These are phyloP conservation scores for Diarsia mendica DNA, from an alignment of 2,888 invertebrate genomes.

Conservation along the genomic window DNA sequence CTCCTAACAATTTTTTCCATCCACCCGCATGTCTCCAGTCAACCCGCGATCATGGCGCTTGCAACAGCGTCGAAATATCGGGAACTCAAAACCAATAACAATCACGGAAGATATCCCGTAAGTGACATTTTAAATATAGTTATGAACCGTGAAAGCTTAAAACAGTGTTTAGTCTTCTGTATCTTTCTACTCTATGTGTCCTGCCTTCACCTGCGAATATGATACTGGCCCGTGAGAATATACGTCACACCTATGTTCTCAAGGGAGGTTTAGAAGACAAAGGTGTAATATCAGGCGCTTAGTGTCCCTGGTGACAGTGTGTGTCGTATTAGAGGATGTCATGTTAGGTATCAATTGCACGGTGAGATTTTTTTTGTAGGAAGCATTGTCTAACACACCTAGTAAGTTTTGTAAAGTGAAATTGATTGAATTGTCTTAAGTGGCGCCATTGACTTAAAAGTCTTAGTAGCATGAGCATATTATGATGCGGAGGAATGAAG, in stretches of 20 bases:
- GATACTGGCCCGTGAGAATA: conserved; percentile 49
- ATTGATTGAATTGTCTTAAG: neutral
- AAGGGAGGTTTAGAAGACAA: conserved; percentile 31
- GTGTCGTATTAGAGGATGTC: conserved; percentile 7
- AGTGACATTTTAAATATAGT: no score
- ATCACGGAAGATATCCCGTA: no score
- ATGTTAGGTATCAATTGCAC: conserved; percentile 14
- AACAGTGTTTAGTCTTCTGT: conserved; percentile 21
- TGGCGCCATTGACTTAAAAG: neutral
- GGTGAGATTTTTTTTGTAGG: neutral
- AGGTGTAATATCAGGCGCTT: conserved; percentile 52
- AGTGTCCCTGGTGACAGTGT: conserved; percentile 18
- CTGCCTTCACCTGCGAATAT: conserved; percentile 26
- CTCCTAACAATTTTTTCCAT: no score
- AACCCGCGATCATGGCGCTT: no score
- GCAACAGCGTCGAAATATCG: no score
- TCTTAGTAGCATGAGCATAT: no score
- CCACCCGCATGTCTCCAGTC: no score
- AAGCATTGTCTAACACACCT: conserved; percentile 4
- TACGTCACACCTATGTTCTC: conserved; percentile 34
- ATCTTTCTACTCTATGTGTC: neutral
- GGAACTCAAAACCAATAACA: no score
- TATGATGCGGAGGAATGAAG: no score
- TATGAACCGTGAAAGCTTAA: no score
- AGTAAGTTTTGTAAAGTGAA: neutral